Evolutionary conservation across 1,140 invertebrate genomes (phyloP).

Genomic region (Rhizoglyphus robini): DNA sequence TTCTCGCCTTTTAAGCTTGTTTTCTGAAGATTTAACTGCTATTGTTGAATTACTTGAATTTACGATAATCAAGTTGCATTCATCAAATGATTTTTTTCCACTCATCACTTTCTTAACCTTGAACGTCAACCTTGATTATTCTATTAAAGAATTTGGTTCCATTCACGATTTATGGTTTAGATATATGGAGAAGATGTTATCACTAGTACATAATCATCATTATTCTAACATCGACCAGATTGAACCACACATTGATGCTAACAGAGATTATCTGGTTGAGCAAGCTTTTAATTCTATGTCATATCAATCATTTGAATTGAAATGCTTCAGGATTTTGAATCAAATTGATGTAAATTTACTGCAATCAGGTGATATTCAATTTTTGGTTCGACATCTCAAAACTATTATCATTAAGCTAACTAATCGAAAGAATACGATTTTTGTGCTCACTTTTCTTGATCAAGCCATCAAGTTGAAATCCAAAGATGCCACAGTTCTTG

Average conservation of each 20-base stretch:
- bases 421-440: neutral
- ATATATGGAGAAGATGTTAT: neutral
- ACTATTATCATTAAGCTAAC: neutral
- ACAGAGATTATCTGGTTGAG: neutral
- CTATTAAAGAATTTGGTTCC: neutral
- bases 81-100: neutral
- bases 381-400: neutral
- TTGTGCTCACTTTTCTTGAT: constrained; percentile 1
- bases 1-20: neutral
- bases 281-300: neutral
- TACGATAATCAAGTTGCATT: neutral
- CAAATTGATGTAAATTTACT: neutral
- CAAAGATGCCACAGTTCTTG: neutral
- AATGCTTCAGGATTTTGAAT: neutral
- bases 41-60: neutral
- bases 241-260: neutral
- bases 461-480: neutral
- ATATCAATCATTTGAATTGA: neutral
- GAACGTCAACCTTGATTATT: neutral
- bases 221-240: neutral
- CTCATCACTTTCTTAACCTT: neutral
- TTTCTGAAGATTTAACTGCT: too few species aligned
- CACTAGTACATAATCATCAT: neutral
- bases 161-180: neutral
- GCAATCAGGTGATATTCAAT: neutral